A percentile compares a stretch with the other conserved stretches of the same genome.
These are phyloP conservation scores for Bellardia bayeri DNA, from an alignment of 2,888 invertebrate species.

Conservation along the genomic window DNA sequence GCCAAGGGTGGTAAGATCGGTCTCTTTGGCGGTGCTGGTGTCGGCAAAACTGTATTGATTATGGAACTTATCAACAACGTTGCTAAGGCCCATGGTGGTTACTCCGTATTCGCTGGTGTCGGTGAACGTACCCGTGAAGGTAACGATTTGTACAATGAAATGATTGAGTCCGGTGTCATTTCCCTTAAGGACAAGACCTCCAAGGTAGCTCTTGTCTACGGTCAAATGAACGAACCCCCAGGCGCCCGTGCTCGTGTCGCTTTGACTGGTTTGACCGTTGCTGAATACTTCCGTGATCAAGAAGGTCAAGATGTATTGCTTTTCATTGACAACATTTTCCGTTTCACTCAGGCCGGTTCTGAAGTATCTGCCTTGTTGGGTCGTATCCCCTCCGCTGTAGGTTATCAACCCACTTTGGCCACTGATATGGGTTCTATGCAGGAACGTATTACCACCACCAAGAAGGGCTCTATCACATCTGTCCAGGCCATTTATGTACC, in stretches of 20 bases:
- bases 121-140: constrained; percentile 97
- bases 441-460: constrained; percentile 97
- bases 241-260: constrained; percentile 97
- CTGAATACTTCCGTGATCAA: constrained; percentile 96
- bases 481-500: constrained; percentile 97
- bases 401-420: constrained; percentile 96
- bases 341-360: constrained; percentile 95
- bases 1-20: constrained; percentile 97
- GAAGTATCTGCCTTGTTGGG: constrained; percentile 95
- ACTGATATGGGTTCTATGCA: constrained; percentile 99
- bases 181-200: constrained; percentile 94
- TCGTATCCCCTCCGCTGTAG: constrained; percentile 97
- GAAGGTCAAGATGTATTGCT: constrained; percentile 97
- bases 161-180: constrained; percentile 97
- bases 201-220: constrained; percentile 93
- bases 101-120: constrained; percentile 97
- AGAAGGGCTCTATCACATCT: constrained; percentile 96
- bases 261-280: constrained; percentile 95
- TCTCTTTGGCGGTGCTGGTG: constrained; percentile 96
- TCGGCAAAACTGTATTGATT: constrained; percentile 97
- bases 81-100: constrained; percentile 97
- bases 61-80: constrained; percentile 98
- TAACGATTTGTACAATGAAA: constrained; percentile 97
- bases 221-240: constrained; percentile 98
- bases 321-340: constrained; percentile 98